Base-by-base conservation (phyloP, 1,140 invertebrate species). In the Gryon sp. region DNA sequence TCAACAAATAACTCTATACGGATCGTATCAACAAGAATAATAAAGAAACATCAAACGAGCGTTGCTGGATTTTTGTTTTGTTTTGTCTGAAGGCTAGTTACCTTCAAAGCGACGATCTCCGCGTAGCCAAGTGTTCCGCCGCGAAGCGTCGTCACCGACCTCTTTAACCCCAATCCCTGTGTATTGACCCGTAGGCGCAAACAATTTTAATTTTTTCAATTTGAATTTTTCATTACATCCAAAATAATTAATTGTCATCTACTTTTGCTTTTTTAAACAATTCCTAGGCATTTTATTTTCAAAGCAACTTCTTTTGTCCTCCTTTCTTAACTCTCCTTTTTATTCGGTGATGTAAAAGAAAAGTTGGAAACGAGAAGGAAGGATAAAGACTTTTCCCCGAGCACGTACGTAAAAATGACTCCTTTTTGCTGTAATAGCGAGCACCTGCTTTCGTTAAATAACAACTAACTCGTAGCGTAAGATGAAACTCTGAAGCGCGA, bases 51-150 rank as follows among this genome's bases (percentile, higher is more conserved):
- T 62, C 75, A 75, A 80, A 80, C 78, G 78, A 80, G 69, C 74
- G 70, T 57, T 78, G 62, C 43, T 41, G n/a, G n/a, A n/a, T 72
- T 76, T 46, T 78, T 59, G 62, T n/a, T 50, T 50, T 38, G 18
- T 70, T n/a, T n/a, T 72, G 38, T 18, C 57, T 62, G 68, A 76
- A 83, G 79, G 83, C 76, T 82, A 80, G 82, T 89, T 91, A 97
- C 96, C 96, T 98, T 97, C 79, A 98, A 94, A 86, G 96, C 96
- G 89, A 97, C 96, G 90, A 97, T 96, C 92, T 97, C 96, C 75
- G 96, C 96, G 89, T 95, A 96, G 84, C 95, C 95, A 84, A 96
- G 91, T 69, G 94, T 94, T 80, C 95, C 95, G 83, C 95, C 94
- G 84, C 94, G 91, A 80, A 96, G 91, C 76, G 94, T 95, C 80